Evolutionary conservation across 2,888 invertebrate species (phyloP).

Genomic region (Rotaria magnacalcarata): DNA sequence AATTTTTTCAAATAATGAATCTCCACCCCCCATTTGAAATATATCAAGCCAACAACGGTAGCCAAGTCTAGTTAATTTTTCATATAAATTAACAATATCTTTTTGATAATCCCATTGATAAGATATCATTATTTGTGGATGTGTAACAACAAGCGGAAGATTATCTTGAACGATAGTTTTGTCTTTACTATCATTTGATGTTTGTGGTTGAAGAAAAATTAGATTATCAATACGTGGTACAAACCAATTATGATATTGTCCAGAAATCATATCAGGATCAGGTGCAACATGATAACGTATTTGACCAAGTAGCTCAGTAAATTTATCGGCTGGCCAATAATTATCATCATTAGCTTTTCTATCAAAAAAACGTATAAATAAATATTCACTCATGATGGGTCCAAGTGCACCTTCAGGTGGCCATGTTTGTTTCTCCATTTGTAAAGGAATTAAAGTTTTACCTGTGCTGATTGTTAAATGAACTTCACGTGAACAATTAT

Average conservation of each 20-base stretch:
- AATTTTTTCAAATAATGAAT: constrained; percentile 57
- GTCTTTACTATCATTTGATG: not conserved
- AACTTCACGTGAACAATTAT: constrained; percentile 50
- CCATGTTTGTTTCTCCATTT: constrained; percentile 56
- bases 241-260: constrained; percentile 41
- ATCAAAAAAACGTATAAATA: constrained; percentile 54
- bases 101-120: constrained; percentile 57
- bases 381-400: constrained; percentile 56
- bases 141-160: not conserved
- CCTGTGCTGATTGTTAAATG: constrained; percentile 53
- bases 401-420: constrained; percentile 58
- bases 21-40: constrained; percentile 57
- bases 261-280: constrained; percentile 47
- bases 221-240: constrained; percentile 3
- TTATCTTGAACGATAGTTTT: not conserved
- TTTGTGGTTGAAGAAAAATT: constrained; percentile 3
- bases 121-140: constrained; percentile 50
- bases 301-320: constrained; percentile 56
- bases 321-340: constrained; percentile 54
- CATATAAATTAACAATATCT: constrained; percentile 52
- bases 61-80: constrained; percentile 51
- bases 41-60: constrained; percentile 57
- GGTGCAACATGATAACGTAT: constrained; percentile 52
- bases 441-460: constrained; percentile 55
- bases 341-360: constrained; percentile 49